Conservation (phyloP, 2,888 invertebrate species). For the Rhamnusium bicolor region DNA sequence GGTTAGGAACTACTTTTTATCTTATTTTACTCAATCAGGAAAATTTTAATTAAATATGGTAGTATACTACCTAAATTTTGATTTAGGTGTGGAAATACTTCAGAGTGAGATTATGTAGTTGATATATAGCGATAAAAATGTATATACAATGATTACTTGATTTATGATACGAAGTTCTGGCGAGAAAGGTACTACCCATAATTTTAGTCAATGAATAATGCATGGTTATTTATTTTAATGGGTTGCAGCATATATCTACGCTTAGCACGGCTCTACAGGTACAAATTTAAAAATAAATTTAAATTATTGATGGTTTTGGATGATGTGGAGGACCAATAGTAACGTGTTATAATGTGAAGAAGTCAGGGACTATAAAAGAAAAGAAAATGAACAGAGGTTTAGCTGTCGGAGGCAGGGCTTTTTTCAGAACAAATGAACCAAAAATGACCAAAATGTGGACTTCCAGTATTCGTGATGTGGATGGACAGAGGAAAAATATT, state of each 20-base stretch:
- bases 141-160: background rate
- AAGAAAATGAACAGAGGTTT: background rate
- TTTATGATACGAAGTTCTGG: background rate
- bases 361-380: background rate
- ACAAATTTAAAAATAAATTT: background rate
- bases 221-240: background rate
- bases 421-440: too few species aligned
- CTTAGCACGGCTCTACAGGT: background rate
- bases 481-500: too few species aligned
- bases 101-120: background rate
- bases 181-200: background rate
- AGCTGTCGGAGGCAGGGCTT: too few species aligned
- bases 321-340: background rate
- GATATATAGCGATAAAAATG: background rate
- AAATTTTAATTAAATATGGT: background rate
- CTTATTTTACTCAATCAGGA: background rate
- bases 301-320: background rate
- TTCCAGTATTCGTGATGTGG: too few species aligned
- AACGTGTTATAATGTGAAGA: background rate
- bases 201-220: background rate
- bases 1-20: background rate
- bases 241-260: background rate
- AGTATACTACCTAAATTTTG: background rate
- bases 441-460: too few species aligned
- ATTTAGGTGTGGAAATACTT: background rate